Conservation (phyloP, 2,888 invertebrate genomes). For the Flabesymbios commensalis region DNA sequence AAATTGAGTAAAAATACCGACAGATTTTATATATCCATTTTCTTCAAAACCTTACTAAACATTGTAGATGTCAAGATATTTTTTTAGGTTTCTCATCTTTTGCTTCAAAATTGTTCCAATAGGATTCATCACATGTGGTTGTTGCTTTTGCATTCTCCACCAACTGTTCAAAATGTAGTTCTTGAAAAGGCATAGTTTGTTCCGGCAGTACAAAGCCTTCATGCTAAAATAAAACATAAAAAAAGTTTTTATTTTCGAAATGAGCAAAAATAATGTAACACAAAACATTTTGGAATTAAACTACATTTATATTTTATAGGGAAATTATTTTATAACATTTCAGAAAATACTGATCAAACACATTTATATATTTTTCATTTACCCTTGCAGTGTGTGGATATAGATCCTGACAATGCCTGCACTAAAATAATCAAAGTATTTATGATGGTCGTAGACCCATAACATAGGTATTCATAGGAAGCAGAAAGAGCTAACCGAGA, state of each 20-base stretch:
- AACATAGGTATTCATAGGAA: no score
- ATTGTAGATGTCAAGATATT: no score
- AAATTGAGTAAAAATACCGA: no score
- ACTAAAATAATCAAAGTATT: no score
- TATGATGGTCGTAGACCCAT: no score
- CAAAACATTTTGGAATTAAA: background rate
- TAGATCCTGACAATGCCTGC: no score
- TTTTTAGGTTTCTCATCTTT: background rate
- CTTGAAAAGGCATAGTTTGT: background rate
- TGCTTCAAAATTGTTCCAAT: background rate
- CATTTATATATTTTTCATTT: background rate
- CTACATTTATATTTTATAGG: background rate
- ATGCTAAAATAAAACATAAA: background rate
- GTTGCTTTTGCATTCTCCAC: background rate
- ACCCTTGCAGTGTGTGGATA: background rate
- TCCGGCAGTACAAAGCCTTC: background rate
- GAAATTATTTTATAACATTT: background rate
- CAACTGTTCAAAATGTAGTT: slow-evolving; percentile 6
- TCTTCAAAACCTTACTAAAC: no score
- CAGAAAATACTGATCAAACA: background rate
- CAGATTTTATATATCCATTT: no score
- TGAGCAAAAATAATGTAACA: background rate
- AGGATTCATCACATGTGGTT: background rate
- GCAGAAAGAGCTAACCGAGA: no score
- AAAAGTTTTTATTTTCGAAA: no score